Base-by-base conservation (phyloP, 2,888 invertebrate genomes). In the Xestia xanthographa region DNA sequence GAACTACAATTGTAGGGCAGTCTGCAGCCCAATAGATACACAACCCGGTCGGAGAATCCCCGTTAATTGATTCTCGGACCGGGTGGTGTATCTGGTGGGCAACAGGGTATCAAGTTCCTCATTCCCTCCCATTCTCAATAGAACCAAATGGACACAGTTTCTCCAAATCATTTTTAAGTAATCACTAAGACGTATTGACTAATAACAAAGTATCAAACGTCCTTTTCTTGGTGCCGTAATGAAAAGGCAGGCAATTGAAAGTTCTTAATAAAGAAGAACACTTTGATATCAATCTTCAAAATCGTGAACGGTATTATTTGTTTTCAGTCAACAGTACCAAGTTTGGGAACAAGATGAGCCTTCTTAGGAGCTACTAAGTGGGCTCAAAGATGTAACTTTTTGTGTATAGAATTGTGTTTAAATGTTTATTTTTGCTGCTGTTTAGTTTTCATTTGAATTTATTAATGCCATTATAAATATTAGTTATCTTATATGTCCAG, bases 301-400 rank as follows among this genome's bases (percentile, higher is more conserved):
- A 34, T 43, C 14, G 66, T 43, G 74, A 74, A 34, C 66, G 38
- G 41, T 70, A 82, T 83, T 68, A 81, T 84, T 82, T 84, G 80
- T 84, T 80, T 14, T 26, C 43, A 29, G 17, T 38, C 53, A 67
- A 79, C 67, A 77, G 22, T 20, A 22, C 5, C 45, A 79, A 73
- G 41, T 68, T 83, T 12, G 43, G 8, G 12, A 69, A 70, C 29
- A 75, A 41, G 48, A 74, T 63, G 80, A 75, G 63, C 67, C 11
- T 34, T 65, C 45, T 75, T 68, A 50, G 17, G 53, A 75, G 81
- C n/a, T 75, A 29, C 17, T 66, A 70, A 80, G 48, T 65, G 60
- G 71, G 1, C 56, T 65, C 12, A 62, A 58, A 66, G 53, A 68
- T 68, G 29, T 65, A 62, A 75, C 85, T 71, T 80, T 63, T 63